Evolutionary conservation across 2,888 invertebrate genomes (phyloP).

Genomic region (Drosophila nr. perissopoda): DNA sequence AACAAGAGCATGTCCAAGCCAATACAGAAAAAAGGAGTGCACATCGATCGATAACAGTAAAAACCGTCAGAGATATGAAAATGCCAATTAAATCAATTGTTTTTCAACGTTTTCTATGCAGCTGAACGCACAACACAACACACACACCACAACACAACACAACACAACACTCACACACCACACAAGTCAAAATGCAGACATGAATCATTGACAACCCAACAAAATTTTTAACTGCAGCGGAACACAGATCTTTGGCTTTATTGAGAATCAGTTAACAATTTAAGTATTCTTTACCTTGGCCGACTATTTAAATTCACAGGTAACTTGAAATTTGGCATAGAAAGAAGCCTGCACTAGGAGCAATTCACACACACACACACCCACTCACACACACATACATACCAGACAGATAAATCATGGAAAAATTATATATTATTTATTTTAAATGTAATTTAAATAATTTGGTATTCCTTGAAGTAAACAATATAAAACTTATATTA

Average conservation of each 20-base stretch:
- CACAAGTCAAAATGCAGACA: slow-evolving; percentile 1
- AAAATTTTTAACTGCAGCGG: slow-evolving; percentile 9
- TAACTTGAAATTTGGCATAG: slow-evolving; percentile 35
- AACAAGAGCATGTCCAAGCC: slow-evolving; percentile 30
- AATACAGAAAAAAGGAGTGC: slow-evolving; percentile 24
- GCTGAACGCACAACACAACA: slow-evolving; percentile 26
- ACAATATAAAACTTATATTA: slow-evolving; percentile 51
- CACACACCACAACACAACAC: background rate
- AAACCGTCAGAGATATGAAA: slow-evolving; percentile 29
- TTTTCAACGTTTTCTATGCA: slow-evolving; percentile 50
- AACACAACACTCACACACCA: slow-evolving; percentile 4
- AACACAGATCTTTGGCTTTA: slow-evolving; percentile 34
- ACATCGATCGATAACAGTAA: slow-evolving; percentile 30
- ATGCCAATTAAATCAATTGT: slow-evolving; percentile 43
- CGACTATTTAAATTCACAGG: slow-evolving; percentile 52
- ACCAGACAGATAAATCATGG: slow-evolving; percentile 25
- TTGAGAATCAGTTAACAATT: slow-evolving; percentile 43
- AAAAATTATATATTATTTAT: slow-evolving; percentile 70
- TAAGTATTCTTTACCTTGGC: slow-evolving; percentile 41
- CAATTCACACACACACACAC: background rate
- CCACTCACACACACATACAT: slow-evolving; percentile 4
- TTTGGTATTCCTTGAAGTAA: slow-evolving; percentile 67
- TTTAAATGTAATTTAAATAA: slow-evolving; percentile 65
- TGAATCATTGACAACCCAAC: slow-evolving; percentile 14
- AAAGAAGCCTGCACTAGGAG: slow-evolving; percentile 12